These are phyloP conservation scores for Azorinus chamasolen DNA, from an alignment of 2,888 invertebrate species.

Conservation along the genomic window DNA sequence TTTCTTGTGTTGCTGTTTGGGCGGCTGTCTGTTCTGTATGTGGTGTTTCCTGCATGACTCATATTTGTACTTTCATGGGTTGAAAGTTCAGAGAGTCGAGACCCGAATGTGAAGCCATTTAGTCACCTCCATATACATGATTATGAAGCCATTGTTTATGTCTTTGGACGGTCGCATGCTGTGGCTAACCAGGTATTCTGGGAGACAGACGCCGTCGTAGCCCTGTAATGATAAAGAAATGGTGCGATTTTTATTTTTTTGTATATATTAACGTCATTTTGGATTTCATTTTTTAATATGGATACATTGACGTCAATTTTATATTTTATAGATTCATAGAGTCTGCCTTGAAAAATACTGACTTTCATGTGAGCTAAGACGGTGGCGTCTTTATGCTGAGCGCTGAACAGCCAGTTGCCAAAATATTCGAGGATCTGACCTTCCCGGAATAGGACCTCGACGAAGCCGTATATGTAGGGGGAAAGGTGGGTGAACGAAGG, in stretches of 20 bases:
- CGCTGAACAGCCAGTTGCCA: too few relatives aligned
- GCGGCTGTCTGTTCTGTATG: too few relatives aligned
- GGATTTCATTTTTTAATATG: conserved; percentile 23
- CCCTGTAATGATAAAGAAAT: too few relatives aligned
- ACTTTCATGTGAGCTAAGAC: conserved; percentile 45
- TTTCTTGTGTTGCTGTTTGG: too few relatives aligned
- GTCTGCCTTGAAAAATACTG: neutral
- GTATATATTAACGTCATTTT: conserved; percentile 49
- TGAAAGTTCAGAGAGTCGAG: conserved; percentile 44
- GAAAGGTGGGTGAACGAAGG: conserved; percentile 20
- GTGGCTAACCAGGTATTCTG: conserved; percentile 50
- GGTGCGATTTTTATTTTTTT: too few relatives aligned
- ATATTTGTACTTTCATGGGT: too few relatives aligned
- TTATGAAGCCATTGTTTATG: conserved; percentile 17
- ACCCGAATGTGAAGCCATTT: conserved; percentile 22
- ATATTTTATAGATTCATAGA: neutral
- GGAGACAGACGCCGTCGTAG: too few relatives aligned
- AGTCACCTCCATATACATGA: conserved; percentile 45
- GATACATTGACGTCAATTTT: neutral
- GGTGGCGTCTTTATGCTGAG: too few relatives aligned
- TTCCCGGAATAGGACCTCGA: conserved; percentile 48
- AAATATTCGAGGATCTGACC: conserved; percentile 33
- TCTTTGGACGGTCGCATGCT: conserved; percentile 16
- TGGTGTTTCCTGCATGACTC: too few relatives aligned
- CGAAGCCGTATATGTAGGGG: conserved; percentile 28